Base-by-base conservation (phyloP, 1,140 invertebrate species). In the Diorhabda carinulata region DNA sequence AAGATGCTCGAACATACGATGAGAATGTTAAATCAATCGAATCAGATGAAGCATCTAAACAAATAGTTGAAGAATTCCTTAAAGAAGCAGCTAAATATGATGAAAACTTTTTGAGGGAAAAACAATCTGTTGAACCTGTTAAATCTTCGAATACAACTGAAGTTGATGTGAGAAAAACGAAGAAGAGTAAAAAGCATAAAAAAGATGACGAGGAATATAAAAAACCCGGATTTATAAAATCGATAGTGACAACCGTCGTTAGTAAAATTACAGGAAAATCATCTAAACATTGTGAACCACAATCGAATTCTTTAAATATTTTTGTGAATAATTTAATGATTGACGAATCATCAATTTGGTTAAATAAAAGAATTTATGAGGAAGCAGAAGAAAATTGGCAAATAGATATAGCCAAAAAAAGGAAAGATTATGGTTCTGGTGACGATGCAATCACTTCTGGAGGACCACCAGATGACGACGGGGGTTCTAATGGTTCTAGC, bases 281-380 rank as follows among this genome's bases (percentile, higher is more conserved):
- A 25, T 25, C 25, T 25, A 25, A 25, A 25, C 25, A 25, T 25
- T 25, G n/a, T 45, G 63, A 3, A 40, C 25, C 25, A 25, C 25
- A 57, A 44, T 2, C 56, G 3, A 56, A 62, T n/a, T 56, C 64
- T 3, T 52, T 67, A 8, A 57, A 74, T 63, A 47, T 64, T 8
- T 43, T 70, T 3, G 56, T 66, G 7, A 7, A 47, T 9, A 85
- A 85, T 80, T 74, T 86, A 64, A 74, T 76, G 57, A 77, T 81
- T 3, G 88, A 90, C 70, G 88, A 90, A 69, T 75, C 80, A 70
- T 81, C 84, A 7, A 87, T 88, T 77, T 90, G 89, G 88, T 73
- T 80, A 0, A 83, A 86, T 9, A 89, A 88, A 77, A 78, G 81
- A 72, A 66, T 82, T 9, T 90, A 90, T 73, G 84, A 89, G 70